Conservation (phyloP, 2,113 vertebrate species). For the Boulengeromyrus knoepffleri region DNA sequence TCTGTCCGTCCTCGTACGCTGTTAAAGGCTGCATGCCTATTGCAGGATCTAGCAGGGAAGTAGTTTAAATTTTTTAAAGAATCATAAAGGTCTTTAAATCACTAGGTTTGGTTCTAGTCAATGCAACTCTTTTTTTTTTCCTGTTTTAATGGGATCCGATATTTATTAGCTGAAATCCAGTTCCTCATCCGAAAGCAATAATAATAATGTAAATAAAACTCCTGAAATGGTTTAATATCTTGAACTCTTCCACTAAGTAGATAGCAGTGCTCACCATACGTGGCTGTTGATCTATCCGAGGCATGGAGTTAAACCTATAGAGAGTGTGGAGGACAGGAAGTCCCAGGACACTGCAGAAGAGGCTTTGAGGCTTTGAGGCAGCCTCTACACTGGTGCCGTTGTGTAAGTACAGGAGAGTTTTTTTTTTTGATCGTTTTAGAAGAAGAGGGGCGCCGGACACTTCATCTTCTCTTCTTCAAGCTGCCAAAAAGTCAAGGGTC, state of each 20-base stretch:
- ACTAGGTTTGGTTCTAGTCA: neutral
- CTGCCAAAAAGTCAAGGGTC: slow-evolving; percentile 16
- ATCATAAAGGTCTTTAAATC: neutral
- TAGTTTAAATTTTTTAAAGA: neutral
- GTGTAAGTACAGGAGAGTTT: neutral
- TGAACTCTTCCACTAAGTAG: neutral
- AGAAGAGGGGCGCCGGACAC: slow-evolving; percentile 1
- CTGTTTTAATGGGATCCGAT: neutral
- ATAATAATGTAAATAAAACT: neutral
- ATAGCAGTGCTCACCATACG: neutral
- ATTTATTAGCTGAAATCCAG: neutral
- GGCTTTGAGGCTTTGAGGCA: neutral
- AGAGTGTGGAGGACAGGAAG: no score
- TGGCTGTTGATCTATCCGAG: neutral
- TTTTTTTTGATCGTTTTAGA: neutral
- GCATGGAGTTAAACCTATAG: neutral
- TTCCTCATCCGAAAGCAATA: neutral
- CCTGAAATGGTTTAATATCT: neutral
- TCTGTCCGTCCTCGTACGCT: neutral
- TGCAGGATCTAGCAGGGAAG: neutral
- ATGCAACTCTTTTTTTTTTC: neutral
- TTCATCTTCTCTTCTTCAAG: slow-evolving; percentile 9
- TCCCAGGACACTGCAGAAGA: neutral
- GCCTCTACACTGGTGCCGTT: neutral
- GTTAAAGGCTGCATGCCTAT: neutral